Percentiles rank a stretch among this genome's conserved stretches.
Conservation (phyloP, 2,797 vertebrate species). For the Manis crassicaudata region DNA sequence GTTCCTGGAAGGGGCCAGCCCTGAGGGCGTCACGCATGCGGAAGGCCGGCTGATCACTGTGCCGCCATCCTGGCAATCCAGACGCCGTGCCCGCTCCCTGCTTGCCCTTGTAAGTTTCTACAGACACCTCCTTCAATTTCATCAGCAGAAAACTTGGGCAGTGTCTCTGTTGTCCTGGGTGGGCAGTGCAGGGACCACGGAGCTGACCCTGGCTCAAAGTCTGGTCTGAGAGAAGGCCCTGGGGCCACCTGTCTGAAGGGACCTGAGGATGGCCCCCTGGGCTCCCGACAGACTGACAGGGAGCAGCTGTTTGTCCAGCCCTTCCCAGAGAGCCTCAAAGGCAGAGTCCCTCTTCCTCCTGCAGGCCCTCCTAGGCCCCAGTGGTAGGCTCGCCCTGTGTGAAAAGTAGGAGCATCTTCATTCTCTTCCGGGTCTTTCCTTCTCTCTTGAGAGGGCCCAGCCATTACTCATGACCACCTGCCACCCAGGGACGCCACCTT, state of each 20-base stretch:
- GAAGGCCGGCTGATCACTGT: accelerated
- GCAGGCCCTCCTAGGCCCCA: too few relatives aligned
- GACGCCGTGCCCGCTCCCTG: background rate
- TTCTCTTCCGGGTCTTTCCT: background rate
- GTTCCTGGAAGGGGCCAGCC: background rate
- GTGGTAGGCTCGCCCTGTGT: accelerated
- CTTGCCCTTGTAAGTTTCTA: accelerated
- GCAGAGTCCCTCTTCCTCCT: accelerated
- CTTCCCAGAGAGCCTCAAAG: background rate
- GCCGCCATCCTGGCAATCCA: accelerated
- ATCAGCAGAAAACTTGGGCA: background rate
- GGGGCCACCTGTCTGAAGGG: background rate
- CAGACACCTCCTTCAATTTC: background rate
- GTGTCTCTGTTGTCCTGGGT: accelerated
- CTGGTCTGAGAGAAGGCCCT: background rate
- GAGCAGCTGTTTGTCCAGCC: background rate
- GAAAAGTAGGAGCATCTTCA: background rate
- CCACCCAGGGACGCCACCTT: accelerated
- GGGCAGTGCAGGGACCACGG: too few relatives aligned
- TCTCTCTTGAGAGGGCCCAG: background rate
- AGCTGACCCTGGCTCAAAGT: background rate
- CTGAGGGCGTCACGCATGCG: accelerated
- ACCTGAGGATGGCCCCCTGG: background rate
- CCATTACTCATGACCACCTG: accelerated
- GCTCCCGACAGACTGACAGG: accelerated